Evolutionary conservation across 2,113 vertebrate species (phyloP).

Genomic region (Tenebrosternarchus preto): DNA sequence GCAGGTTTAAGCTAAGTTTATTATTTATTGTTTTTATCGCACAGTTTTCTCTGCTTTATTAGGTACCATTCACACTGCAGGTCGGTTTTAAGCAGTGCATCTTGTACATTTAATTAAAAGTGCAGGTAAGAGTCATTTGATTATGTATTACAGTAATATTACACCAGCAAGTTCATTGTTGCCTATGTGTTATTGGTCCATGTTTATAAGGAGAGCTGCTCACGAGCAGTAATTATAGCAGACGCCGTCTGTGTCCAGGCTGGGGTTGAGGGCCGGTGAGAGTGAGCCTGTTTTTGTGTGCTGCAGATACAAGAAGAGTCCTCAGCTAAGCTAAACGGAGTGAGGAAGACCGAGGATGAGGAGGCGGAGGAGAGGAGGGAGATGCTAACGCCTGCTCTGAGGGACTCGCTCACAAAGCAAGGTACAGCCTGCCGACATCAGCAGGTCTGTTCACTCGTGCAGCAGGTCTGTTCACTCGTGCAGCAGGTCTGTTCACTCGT

Average conservation of each 20-base stretch:
- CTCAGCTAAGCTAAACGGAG: conserved; percentile 50
- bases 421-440: conserved; percentile 69
- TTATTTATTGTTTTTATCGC: no score
- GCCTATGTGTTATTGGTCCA: neutral
- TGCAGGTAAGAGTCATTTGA: no score
- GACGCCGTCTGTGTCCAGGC: neutral
- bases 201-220: no score
- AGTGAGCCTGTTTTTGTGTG: conserved; percentile 40
- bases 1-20: no score
- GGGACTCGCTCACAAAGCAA: conserved; percentile 88
- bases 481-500: no score
- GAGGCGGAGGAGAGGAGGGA: conserved; percentile 76
- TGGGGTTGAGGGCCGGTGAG: no score
- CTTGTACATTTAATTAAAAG: no score
- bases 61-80: neutral
- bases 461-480: no score
- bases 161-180: no score
- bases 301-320: conserved; percentile 69
- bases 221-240: no score
- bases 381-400: conserved; percentile 90
- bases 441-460: neutral
- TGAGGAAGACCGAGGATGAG: conserved; percentile 66
- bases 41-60: neutral
- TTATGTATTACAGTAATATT: no score
- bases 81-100: neutral